Evolutionary conservation across 2,113 vertebrate genomes (phyloP), one percentile per base, ranked within the genome.

Genomic region (Calyptomena viridis): DNA sequence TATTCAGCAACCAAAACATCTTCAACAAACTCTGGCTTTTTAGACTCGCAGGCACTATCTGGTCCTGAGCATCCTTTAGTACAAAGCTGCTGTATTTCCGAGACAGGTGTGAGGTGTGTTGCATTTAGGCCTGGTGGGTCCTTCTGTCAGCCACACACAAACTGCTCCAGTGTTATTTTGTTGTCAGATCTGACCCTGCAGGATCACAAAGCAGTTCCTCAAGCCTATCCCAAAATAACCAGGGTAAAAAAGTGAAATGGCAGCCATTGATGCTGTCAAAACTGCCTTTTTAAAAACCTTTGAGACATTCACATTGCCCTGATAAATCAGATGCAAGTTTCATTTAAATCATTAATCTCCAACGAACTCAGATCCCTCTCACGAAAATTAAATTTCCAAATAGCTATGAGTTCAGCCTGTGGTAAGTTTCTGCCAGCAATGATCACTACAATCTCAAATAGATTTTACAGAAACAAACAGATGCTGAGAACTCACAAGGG

Each of bases 291-390:
- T 19, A 62, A 75, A 77, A 94, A 87, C 52, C 55, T 56, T 50
- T 50, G 52, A 75, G 53, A 87, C 6, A 35, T 16, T 64, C 3
- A 2, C 7, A 11, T 6, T 3, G 22, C 56, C 62, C 66, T 55
- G 58, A 79, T 46, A 82, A 93, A 89, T 64, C 28, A 89, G 53
- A 92, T 58, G 35, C 66, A 75, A 79, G 22, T 64, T 81, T 76
- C n/a, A 87, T 68, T 94, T 79, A 84, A 94, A 76, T 53, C 5
- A 73, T 78, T 92, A 28, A 71, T 66, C 20, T 89, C 66, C 12
- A 20, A n/a, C 9, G 23, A 89, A 78, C 52, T 53, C 47, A 77
- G 50, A 78, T 42, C 22, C 91, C 33, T 50, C 77, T 42, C 49
- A 72, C 0, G 20, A 78, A 81, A 93, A 85, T 63, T 75, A 59